Evolutionary conservation across 2,113 vertebrate species (phyloP).

Genomic region (Pteruthius melanotis): DNA sequence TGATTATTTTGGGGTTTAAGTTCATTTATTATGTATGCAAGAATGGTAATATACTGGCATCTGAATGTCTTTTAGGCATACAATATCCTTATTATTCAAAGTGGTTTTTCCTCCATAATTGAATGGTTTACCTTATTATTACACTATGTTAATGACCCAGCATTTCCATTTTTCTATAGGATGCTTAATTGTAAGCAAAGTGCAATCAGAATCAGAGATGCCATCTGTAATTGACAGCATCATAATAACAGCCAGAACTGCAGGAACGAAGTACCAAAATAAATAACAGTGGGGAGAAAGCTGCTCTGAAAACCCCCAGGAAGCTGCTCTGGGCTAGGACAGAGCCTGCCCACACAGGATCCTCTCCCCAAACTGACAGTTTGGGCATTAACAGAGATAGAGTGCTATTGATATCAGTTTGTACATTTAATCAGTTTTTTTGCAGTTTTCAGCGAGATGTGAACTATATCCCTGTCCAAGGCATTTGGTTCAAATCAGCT

Average conservation of each 20-base stretch:
- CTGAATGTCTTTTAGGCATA: conserved; percentile 69
- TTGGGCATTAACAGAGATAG: conserved; percentile 51
- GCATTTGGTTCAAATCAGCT: conserved; percentile 74
- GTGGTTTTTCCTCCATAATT: conserved; percentile 64
- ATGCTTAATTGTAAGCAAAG: conserved; percentile 65
- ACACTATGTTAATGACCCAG: conserved; percentile 62
- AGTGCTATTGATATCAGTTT: conserved; percentile 74
- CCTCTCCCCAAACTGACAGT: conserved; percentile 20
- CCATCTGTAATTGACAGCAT: conserved; percentile 68
- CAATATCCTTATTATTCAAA: conserved; percentile 72
- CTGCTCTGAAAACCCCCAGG: background rate
- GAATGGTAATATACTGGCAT: conserved; percentile 60
- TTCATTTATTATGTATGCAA: conserved; percentile 69
- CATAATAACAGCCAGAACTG: conserved; percentile 62
- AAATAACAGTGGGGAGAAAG: background rate
- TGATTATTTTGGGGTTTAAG: conserved; percentile 50
- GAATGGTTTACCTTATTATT: conserved; percentile 71
- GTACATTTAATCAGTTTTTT: conserved; percentile 75
- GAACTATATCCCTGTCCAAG: conserved; percentile 67
- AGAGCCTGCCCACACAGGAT: background rate
- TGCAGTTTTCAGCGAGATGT: conserved; percentile 70
- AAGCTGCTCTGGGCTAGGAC: background rate
- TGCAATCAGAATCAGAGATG: conserved; percentile 56
- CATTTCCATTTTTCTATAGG: conserved; percentile 70
- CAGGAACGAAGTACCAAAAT: background rate